Conservation (phyloP, 2,888 invertebrate genomes). For the Rotaria socialis region DNA sequence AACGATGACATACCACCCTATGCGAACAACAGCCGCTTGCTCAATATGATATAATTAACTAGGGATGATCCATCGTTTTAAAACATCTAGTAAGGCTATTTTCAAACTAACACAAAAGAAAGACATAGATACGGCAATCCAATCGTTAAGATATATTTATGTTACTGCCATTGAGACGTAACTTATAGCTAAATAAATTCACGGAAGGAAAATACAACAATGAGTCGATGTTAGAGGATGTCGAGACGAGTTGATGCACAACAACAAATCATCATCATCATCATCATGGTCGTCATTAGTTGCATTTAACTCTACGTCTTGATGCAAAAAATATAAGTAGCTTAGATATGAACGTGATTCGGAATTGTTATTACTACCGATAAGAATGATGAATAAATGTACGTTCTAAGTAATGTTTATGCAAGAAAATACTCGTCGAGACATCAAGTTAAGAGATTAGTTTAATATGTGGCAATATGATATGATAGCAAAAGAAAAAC, state of each 20-base stretch:
- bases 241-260: constrained; percentile 10
- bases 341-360: not conserved
- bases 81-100: no score
- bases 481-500: not conserved
- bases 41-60: not conserved
- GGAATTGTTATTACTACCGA: not conserved
- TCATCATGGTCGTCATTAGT: not conserved
- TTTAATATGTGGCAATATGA: not conserved
- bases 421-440: not conserved
- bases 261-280: constrained; percentile 14
- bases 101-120: no score
- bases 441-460: not conserved
- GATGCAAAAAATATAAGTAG: not conserved
- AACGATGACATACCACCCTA: not conserved
- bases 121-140: no score
- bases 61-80: no score
- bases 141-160: no score
- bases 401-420: constrained; percentile 1
- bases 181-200: not conserved
- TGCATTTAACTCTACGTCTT: not conserved
- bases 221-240: not conserved
- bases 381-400: not conserved
- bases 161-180: not conserved
- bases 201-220: not conserved
- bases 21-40: not conserved